These are phyloP conservation scores for Zoanthus gigantus DNA, from an alignment of 92 coral and sea anemone species.

Conservation along the genomic window DNA sequence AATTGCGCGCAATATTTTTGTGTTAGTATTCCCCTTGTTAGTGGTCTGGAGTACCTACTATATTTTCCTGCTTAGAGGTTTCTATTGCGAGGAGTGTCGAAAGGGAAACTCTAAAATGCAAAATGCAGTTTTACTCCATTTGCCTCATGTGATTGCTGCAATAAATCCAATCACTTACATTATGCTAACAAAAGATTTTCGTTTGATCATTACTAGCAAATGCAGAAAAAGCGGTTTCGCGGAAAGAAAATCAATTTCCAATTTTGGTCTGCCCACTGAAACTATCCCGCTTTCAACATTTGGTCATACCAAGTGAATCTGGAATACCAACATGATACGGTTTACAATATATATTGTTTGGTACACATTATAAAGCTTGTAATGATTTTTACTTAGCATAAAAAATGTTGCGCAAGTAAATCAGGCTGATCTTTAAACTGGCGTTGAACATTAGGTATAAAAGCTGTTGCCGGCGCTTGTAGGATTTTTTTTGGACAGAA, in stretches of 20 bases:
- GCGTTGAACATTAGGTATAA: too few species aligned
- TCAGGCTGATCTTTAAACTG: too few species aligned
- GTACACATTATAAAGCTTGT: background rate
- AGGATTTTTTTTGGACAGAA: too few species aligned
- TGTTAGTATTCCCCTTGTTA: slow-evolving; percentile 51
- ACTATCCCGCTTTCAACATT: slow-evolving; percentile 42
- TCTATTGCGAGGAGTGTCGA: slow-evolving; percentile 15
- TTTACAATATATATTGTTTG: background rate
- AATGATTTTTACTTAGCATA: too few species aligned
- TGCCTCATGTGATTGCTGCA: slow-evolving; percentile 72
- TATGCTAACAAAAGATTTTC: slow-evolving; percentile 83
- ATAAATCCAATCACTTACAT: slow-evolving; percentile 86
- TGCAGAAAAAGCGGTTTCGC: background rate
- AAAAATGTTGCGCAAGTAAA: too few species aligned
- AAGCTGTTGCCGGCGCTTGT: too few species aligned
- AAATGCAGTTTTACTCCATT: slow-evolving; percentile 45
- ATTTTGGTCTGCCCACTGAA: slow-evolving; percentile 5
- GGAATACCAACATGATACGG: too few species aligned
- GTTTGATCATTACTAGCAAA: slow-evolving; percentile 43
- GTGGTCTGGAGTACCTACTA: too few species aligned
- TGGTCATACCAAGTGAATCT: too few species aligned
- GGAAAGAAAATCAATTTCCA: background rate
- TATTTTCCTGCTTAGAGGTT: background rate
- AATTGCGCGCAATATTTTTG: slow-evolving; percentile 75
- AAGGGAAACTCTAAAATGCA: background rate